These are phyloP conservation scores for Drosophila falleni DNA, from an alignment of 2,888 invertebrate genomes.

Conservation along the genomic window DNA sequence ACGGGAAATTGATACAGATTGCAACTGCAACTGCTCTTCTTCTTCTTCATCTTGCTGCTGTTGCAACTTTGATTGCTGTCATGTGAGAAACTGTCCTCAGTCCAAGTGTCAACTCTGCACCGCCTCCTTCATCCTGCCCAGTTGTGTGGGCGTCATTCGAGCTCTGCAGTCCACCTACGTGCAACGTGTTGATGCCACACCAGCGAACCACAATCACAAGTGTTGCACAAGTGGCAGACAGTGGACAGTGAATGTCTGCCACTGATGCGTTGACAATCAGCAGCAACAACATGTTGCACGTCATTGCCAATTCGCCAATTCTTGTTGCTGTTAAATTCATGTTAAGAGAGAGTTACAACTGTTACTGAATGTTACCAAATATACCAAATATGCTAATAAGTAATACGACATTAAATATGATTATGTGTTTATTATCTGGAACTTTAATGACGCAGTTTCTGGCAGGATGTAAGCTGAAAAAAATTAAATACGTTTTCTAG, in stretches of 20 bases:
- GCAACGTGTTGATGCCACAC: slow-evolving; percentile 78
- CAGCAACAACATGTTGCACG: slow-evolving; percentile 26
- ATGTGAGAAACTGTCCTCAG: slow-evolving; percentile 20
- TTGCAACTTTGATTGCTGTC: slow-evolving; percentile 24
- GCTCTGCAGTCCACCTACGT: slow-evolving; percentile 54
- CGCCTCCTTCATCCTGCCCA: slow-evolving; percentile 67
- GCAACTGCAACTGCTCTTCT: slow-evolving; percentile 15
- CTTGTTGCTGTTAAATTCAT: slow-evolving; percentile 7
- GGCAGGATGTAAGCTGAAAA: too few species aligned
- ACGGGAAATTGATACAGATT: neutral
- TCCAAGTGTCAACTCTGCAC: slow-evolving; percentile 51
- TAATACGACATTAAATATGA: neutral
- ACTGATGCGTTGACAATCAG: slow-evolving; percentile 13
- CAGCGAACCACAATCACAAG: slow-evolving; percentile 17
- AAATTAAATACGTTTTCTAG: too few species aligned
- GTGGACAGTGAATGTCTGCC: slow-evolving; percentile 21
- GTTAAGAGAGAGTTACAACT: neutral
- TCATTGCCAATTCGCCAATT: slow-evolving; percentile 29
- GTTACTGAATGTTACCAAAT: slow-evolving; percentile 21
- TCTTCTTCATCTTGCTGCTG: slow-evolving; percentile 2
- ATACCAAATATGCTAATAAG: slow-evolving; percentile 15
- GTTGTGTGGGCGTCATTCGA: slow-evolving; percentile 86
- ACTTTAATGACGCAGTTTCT: neutral
- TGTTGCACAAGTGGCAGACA: slow-evolving; percentile 32
- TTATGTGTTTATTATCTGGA: neutral